Evolutionary conservation across 2,113 vertebrate species (phyloP).

Genomic region (Astatotilapia flaviijosephi): DNA sequence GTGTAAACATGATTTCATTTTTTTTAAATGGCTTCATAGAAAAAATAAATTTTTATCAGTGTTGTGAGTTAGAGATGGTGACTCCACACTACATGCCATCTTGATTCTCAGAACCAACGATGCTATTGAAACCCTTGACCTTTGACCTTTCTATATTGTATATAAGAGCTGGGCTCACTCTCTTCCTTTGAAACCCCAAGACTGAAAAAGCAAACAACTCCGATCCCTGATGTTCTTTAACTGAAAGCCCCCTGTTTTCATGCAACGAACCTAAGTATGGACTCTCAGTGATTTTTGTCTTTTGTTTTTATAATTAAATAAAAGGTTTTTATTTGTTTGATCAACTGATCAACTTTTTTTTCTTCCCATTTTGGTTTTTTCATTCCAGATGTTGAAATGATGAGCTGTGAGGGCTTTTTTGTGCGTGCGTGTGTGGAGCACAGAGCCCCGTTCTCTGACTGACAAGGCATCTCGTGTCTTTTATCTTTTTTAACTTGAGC

Average conservation of each 20-base stretch:
- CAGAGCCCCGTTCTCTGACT: conserved; percentile 32
- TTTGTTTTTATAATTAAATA: background rate
- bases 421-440: conserved; percentile 14
- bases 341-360: background rate
- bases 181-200: conserved; percentile 55
- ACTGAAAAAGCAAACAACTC: conserved; percentile 59
- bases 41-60: background rate
- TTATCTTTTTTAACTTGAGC: conserved; percentile 63
- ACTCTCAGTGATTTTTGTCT: background rate
- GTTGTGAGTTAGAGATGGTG: background rate
- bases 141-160: conserved; percentile 46
- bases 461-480: conserved; percentile 56
- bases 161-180: conserved; percentile 42
- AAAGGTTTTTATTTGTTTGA: background rate
- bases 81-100: conserved; percentile 13
- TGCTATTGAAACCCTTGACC: conserved; percentile 59
- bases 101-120: background rate
- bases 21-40: background rate
- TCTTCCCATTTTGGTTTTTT: background rate
- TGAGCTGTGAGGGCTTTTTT: conserved; percentile 25
- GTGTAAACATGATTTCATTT: background rate
- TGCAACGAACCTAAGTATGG: background rate
- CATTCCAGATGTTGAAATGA: conserved; percentile 22
- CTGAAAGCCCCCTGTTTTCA: background rate
- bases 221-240: background rate